Percentiles rank a stretch among this genome's conserved stretches.
Conservation (phyloP, 2,888 invertebrate genomes). For the Geotrupes spiniger region DNA sequence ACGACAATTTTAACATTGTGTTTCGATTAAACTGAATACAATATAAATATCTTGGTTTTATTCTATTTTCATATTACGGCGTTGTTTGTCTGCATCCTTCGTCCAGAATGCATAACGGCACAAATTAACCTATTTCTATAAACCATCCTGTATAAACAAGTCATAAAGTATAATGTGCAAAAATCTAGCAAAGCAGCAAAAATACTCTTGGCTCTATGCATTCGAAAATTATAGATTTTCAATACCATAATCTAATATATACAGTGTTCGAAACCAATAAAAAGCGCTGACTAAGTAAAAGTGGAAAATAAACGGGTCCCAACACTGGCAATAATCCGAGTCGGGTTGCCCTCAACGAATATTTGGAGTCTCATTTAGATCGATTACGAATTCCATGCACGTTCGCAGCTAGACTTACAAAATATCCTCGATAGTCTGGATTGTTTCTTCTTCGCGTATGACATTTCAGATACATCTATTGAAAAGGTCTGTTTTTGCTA, state of each 20-base stretch:
- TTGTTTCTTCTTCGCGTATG: conserved; percentile 27
- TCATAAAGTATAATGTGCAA: too few relatives aligned
- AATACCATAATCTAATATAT: not conserved
- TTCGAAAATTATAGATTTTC: not conserved
- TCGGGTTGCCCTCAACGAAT: conserved; percentile 26
- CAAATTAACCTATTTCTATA: too few relatives aligned
- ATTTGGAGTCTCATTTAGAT: conserved; percentile 28
- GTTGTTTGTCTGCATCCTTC: too few relatives aligned
- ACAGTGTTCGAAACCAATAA: conserved; percentile 17
- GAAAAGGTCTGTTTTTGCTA: conserved; percentile 24
- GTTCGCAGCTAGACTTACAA: conserved; percentile 30
- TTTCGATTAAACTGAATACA: too few relatives aligned
- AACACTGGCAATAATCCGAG: conserved; percentile 28
- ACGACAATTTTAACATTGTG: too few relatives aligned
- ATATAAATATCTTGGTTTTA: too few relatives aligned
- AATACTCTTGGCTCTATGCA: too few relatives aligned
- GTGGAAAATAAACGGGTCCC: conserved; percentile 30
- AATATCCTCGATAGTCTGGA: conserved; percentile 29
- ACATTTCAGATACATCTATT: conserved; percentile 24
- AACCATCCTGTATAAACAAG: too few relatives aligned
- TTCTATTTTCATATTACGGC: too few relatives aligned
- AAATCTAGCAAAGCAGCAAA: too few relatives aligned
- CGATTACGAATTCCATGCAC: conserved; percentile 30
- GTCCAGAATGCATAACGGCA: too few relatives aligned
- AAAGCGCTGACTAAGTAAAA: conserved; percentile 31